Base-by-base conservation (phyloP, 2,888 invertebrate genomes). In the Bombylius major region DNA sequence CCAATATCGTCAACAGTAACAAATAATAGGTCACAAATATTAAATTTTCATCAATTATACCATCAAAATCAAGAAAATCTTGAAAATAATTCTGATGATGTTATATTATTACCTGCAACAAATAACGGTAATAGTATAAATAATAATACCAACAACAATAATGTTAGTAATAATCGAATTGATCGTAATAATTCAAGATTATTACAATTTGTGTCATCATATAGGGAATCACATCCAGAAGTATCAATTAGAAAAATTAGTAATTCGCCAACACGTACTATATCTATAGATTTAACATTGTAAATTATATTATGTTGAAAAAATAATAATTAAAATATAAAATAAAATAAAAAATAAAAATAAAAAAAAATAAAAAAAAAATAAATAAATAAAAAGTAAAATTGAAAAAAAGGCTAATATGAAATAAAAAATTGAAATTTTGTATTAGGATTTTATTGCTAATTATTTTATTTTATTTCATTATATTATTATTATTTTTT, bases 211-310 rank as follows among this genome's bases (percentile, higher is more conserved):
- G 11, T 42, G 39, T 11, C 7, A 11, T 11, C 39, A 11, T 14
- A 50, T 45, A 8, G 42, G 47, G 45, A 51, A 54, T 34, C 53
- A 44, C 36, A 8, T 14, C n/a, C 13, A 48, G 58, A 55, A 23
- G 58, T 55, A 44, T 50, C 53, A 48, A 54, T 58, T 32, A 60
- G 55, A 46, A 60, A 65, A 60, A 64, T 66, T 11, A 45, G 2
- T 42, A 64, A 62, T 62, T 63, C 70, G 33, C 63, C 67, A 50
- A 65, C 64, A 57, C 69, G 68, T 50, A 64, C 70, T 58, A 65
- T 70, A 60, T 72, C 73, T 53, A 73, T 72, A 60, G 72, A 72
- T 65, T 66, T 72, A 62, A 73, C 72, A 55, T 69, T 71, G 59
- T 72, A 69, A 66, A 23, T 23, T 53, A 47, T 47, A 23, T 14